Conservation (phyloP, 2,113 vertebrate genomes). For the Clarias gariepinus region DNA sequence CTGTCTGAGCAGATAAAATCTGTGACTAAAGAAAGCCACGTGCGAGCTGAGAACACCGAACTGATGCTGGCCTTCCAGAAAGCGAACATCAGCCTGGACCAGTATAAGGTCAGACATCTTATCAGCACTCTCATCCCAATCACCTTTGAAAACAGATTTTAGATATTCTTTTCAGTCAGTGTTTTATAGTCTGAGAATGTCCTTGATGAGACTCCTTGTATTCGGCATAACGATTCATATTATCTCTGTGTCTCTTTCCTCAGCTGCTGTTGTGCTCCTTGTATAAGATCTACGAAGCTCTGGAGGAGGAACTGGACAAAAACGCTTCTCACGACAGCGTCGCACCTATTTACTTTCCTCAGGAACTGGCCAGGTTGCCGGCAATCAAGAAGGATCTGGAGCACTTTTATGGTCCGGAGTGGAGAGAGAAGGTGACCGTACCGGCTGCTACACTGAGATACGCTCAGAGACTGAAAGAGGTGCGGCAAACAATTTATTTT, state of each 20-base stretch:
- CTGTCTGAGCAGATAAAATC: conserved; percentile 89
- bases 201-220: not conserved
- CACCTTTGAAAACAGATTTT: not conserved
- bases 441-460: conserved; percentile 79
- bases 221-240: not conserved
- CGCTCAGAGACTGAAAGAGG: conserved; percentile 71
- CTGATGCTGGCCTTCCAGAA: conserved; percentile 91
- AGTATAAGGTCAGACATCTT: conserved; percentile 82
- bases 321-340: conserved; percentile 79
- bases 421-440: conserved; percentile 76
- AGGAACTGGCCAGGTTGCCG: conserved; percentile 80
- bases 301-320: conserved; percentile 86
- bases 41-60: conserved; percentile 82
- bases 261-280: conserved; percentile 89
- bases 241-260: conserved; percentile 29
- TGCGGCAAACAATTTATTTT: conserved; percentile 18
- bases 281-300: conserved; percentile 83
- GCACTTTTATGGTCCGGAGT: conserved; percentile 82
- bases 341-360: conserved; percentile 85
- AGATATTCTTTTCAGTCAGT: not conserved
- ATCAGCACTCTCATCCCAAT: not conserved
- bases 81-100: conserved; percentile 76
- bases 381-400: conserved; percentile 82
- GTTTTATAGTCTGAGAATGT: not conserved
- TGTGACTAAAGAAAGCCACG: conserved; percentile 87